Evolutionary conservation across 2,797 vertebrate species (phyloP).

Genomic region (Enteromius trimaculatus): DNA sequence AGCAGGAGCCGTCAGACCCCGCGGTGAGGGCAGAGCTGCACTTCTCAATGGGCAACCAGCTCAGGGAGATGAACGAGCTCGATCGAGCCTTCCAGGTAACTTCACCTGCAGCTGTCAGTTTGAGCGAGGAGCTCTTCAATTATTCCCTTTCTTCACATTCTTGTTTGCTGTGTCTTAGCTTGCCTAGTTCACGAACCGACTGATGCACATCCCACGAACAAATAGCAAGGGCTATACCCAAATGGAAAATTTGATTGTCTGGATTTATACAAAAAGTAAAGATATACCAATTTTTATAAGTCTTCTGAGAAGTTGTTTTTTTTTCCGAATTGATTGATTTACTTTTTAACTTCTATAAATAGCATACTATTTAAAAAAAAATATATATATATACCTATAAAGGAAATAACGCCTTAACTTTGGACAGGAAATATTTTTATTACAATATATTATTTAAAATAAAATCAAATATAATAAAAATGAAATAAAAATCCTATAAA

Average conservation of each 20-base stretch:
- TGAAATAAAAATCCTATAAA: background rate
- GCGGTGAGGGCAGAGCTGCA: conserved; percentile 89
- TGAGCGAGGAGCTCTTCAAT: conserved; percentile 9
- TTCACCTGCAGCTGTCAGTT: conserved; percentile 1
- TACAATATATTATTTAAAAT: background rate
- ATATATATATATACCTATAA: background rate
- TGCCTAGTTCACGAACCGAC: background rate
- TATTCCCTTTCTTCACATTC: background rate
- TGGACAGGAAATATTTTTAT: background rate
- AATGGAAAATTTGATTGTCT: background rate
- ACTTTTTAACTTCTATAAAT: background rate
- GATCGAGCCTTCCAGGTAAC: conserved; percentile 91
- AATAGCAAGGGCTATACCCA: background rate
- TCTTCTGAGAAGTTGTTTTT: background rate
- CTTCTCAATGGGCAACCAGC: conserved; percentile 97
- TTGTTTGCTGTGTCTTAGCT: conserved; percentile 13
- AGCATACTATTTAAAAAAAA: background rate
- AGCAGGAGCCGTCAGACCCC: conserved; percentile 86
- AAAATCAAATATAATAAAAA: background rate
- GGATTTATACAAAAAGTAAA: background rate
- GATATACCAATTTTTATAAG: background rate
- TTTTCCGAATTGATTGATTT: background rate
- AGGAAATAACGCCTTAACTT: background rate
- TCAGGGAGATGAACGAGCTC: conserved; percentile 92
- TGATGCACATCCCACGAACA: background rate